Evolutionary conservation across 2,113 vertebrate species (phyloP).

Genomic region (Leptocoma aspasia): DNA sequence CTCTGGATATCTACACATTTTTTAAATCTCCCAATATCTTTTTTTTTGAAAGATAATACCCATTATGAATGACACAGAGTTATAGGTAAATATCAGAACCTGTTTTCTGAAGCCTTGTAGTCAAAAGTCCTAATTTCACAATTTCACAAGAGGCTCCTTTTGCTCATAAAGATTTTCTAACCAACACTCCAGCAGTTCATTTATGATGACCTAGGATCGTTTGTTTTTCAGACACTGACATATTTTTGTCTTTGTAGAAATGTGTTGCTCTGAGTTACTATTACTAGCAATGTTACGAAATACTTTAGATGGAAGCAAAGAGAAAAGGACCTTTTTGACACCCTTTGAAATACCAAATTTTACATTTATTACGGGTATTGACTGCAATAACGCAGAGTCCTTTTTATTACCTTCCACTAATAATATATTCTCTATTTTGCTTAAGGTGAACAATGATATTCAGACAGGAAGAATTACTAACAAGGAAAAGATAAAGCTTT

Average conservation of each 20-base stretch:
- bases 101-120: not conserved
- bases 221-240: not conserved
- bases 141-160: not conserved
- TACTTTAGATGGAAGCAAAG: not conserved
- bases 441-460: constrained; percentile 20
- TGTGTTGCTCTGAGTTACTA: not conserved
- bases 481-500: constrained; percentile 25
- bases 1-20: not conserved
- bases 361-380: not conserved
- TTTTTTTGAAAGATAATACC: not conserved
- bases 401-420: constrained; percentile 9
- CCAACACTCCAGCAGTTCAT: not conserved
- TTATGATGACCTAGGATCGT: not conserved
- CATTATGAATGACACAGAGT: not conserved
- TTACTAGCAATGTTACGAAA: not conserved
- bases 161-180: not conserved
- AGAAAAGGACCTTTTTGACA: not conserved
- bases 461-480: constrained; percentile 26
- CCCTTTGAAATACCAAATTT: not conserved
- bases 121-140: not conserved
- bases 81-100: not conserved
- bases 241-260: not conserved
- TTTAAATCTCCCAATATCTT: not conserved
- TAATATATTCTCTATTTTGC: constrained; percentile 20
- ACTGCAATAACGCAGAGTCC: not conserved